Conservation (phyloP, 1,140 invertebrate genomes). For the Drepana arcuata region DNA sequence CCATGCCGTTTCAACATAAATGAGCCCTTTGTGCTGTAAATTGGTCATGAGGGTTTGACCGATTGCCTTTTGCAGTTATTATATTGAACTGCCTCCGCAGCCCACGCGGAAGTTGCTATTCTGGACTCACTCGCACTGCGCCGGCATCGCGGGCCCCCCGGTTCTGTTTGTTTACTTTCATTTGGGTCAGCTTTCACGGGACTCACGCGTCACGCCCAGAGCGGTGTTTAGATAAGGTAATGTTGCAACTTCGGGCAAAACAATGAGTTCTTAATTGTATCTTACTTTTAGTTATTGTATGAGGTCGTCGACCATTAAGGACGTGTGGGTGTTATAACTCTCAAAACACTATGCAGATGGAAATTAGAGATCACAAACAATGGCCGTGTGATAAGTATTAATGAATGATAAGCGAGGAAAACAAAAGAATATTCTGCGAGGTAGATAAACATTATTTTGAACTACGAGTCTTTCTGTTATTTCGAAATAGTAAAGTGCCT, state of each 20-base stretch:
- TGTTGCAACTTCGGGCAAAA: slow-evolving; percentile 53
- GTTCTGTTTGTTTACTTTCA: slow-evolving; percentile 25
- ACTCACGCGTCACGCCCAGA: slow-evolving; percentile 15
- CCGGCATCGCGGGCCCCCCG: neutral
- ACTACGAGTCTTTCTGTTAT: no score
- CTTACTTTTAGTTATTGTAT: slow-evolving; percentile 31
- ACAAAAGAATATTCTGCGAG: no score
- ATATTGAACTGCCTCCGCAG: slow-evolving; percentile 27
- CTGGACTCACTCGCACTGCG: slow-evolving; percentile 7
- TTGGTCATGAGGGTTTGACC: slow-evolving; percentile 50
- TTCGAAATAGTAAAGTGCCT: no score
- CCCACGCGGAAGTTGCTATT: slow-evolving; percentile 14
- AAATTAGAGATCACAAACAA: slow-evolving; percentile 37
- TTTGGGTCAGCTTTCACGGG: slow-evolving; percentile 28
- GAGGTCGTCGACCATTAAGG: slow-evolving; percentile 31
- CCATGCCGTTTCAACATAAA: slow-evolving; percentile 36
- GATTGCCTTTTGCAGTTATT: slow-evolving; percentile 51
- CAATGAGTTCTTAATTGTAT: slow-evolving; percentile 61
- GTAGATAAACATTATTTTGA: no score
- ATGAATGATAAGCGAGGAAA: slow-evolving; percentile 24
- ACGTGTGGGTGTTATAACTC: slow-evolving; percentile 36
- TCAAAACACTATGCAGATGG: slow-evolving; percentile 8
- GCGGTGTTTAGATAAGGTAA: slow-evolving; percentile 49
- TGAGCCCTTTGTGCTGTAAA: slow-evolving; percentile 59
- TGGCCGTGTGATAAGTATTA: slow-evolving; percentile 29